Percentiles rank a stretch among this genome's conserved stretches.
Conservation (phyloP, 2,888 invertebrate genomes). For the Leptothorax acervorum region DNA sequence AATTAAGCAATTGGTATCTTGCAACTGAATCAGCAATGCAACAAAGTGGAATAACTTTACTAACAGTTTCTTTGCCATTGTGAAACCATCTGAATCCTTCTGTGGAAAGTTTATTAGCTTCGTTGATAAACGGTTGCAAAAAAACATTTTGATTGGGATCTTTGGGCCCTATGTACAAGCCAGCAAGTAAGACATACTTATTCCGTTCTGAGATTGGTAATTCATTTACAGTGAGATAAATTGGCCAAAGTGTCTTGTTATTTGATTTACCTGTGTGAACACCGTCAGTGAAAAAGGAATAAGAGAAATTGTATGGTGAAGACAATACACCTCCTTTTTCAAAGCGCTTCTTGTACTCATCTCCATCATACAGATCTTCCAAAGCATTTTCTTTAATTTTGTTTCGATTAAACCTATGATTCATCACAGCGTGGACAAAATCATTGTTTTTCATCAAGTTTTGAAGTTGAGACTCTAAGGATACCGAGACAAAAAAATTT, state of each 20-base stretch:
- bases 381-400: slow-evolving; percentile 21
- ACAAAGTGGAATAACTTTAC: slow-evolving; percentile 40
- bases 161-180: slow-evolving; percentile 10
- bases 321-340: slow-evolving; percentile 12
- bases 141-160: slow-evolving; percentile 31
- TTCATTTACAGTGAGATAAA: slow-evolving; percentile 40
- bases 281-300: slow-evolving; percentile 20
- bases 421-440: slow-evolving; percentile 2
- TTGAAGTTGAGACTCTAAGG: slow-evolving; percentile 24
- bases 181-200: slow-evolving; percentile 14
- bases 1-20: slow-evolving; percentile 28
- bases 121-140: slow-evolving; percentile 18
- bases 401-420: slow-evolving; percentile 22
- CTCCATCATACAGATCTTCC: slow-evolving; percentile 16
- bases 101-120: slow-evolving; percentile 27
- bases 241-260: slow-evolving; percentile 30
- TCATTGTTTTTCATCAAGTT: slow-evolving; percentile 2
- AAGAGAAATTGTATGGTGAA: slow-evolving; percentile 30
- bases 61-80: slow-evolving; percentile 26
- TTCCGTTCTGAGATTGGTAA: slow-evolving; percentile 23
- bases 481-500: slow-evolving; percentile 28
- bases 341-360: slow-evolving; percentile 19
- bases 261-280: slow-evolving; percentile 23
- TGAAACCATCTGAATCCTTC: slow-evolving; percentile 18
- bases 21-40: slow-evolving; percentile 34